These are phyloP conservation scores for Grallaria varia DNA, from an alignment of 2,113 vertebrate species.

Conservation along the genomic window DNA sequence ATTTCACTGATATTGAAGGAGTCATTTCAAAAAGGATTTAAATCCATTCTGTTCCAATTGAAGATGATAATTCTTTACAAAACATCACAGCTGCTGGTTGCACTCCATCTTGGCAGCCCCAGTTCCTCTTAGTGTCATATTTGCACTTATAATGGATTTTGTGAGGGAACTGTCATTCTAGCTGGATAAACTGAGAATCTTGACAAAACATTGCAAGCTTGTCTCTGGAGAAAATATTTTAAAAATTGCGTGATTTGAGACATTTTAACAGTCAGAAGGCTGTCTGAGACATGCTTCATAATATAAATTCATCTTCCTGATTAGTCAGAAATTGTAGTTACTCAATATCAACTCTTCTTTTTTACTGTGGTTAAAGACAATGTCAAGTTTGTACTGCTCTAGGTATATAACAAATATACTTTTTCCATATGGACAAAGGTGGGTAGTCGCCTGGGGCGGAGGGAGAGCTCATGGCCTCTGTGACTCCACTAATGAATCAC, in stretches of 20 bases:
- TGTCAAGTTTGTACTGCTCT: background rate
- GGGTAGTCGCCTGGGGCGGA: background rate
- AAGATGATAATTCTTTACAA: background rate
- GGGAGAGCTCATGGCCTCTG: background rate
- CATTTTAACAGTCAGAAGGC: slow-evolving; percentile 33
- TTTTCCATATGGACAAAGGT: background rate
- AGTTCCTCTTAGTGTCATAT: slow-evolving; percentile 23
- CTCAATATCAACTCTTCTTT: slow-evolving; percentile 39
- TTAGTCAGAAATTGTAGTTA: slow-evolving; percentile 56
- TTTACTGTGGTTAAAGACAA: slow-evolving; percentile 30
- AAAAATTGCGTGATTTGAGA: slow-evolving; percentile 37
- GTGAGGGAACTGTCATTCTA: slow-evolving; percentile 20
- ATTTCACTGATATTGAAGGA: background rate
- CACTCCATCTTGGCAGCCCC: background rate
- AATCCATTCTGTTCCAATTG: background rate
- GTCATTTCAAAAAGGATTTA: background rate
- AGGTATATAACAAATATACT: slow-evolving; percentile 29
- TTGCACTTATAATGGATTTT: slow-evolving; percentile 55
- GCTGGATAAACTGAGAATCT: slow-evolving; percentile 26
- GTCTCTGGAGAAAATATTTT: slow-evolving; percentile 15
- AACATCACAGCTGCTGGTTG: background rate
- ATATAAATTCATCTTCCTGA: slow-evolving; percentile 43
- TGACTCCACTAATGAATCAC: slow-evolving; percentile 38
- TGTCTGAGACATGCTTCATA: slow-evolving; percentile 34
- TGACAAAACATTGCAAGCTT: slow-evolving; percentile 48